Evolutionary conservation across 2,888 invertebrate species (phyloP).

Genomic region (Macrosiphum euphorbiae): DNA sequence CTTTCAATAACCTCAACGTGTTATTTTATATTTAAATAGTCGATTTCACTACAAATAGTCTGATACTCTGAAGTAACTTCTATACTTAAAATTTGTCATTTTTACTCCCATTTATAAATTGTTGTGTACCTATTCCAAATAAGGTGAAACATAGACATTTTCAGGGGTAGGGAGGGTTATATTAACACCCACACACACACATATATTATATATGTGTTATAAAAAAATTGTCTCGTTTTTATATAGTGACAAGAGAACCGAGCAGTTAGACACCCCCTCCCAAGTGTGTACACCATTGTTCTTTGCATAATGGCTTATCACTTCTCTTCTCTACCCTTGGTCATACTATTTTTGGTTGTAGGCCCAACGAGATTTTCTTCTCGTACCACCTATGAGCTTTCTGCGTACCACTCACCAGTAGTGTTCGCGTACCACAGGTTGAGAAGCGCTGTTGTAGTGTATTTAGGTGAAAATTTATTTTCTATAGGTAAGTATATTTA

Average conservation of each 20-base stretch:
- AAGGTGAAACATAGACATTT: not conserved
- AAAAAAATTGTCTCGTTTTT: not conserved
- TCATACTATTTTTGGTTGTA: not conserved
- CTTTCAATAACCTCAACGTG: slow-evolving; percentile 2
- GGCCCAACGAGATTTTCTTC: too few species aligned
- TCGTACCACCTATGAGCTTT: too few species aligned
- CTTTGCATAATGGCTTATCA: too few species aligned
- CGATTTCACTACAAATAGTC: not conserved
- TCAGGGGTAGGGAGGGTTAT: not conserved
- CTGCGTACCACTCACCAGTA: too few species aligned
- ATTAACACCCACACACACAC: not conserved
- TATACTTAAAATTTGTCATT: not conserved
- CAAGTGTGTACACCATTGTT: not conserved
- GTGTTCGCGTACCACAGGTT: too few species aligned
- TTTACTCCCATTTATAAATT: not conserved
- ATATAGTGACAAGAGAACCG: not conserved
- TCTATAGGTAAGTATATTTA: not conserved
- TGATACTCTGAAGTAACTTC: not conserved
- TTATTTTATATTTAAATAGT: not conserved
- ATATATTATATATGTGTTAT: not conserved
- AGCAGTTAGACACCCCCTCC: not conserved
- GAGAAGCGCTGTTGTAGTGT: not conserved
- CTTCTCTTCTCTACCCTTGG: not conserved
- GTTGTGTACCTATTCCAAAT: not conserved
- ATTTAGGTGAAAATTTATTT: not conserved